Conservation (phyloP, 2,113 vertebrate species). For the Mobula hypostoma region DNA sequence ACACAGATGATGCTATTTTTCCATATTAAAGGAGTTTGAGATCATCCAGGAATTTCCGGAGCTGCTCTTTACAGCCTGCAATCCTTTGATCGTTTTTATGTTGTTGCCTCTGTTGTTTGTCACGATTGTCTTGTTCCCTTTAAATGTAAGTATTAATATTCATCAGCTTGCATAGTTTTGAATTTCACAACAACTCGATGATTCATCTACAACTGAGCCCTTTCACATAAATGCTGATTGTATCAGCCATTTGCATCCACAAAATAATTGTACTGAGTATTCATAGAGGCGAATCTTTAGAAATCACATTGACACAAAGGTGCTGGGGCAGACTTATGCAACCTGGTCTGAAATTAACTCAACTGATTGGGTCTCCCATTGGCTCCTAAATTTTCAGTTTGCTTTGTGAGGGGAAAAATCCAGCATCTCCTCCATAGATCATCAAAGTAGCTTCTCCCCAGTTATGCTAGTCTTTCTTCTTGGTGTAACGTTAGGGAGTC, state of each 20-base stretch:
- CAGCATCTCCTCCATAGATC: too few species aligned
- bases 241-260: background rate
- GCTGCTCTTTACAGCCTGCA: background rate
- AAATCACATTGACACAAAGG: background rate
- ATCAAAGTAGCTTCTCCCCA: background rate
- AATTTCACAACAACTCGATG: background rate
- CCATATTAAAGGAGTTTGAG: background rate
- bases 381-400: background rate
- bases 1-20: background rate
- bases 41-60: slow-evolving; percentile 13
- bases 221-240: background rate
- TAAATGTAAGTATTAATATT: slow-evolving; percentile 15
- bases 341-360: background rate
- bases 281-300: background rate
- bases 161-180: background rate
- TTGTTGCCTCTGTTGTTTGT: background rate
- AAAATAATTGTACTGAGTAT: background rate
- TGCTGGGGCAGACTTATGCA: background rate
- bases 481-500: too few species aligned
- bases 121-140: slow-evolving; percentile 8
- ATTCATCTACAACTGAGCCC: background rate
- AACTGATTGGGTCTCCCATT: background rate
- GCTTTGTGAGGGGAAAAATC: background rate
- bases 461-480: too few species aligned
- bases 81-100: background rate